phyloP scores from a whole-genome alignment of 2,113 vertebrate genomes.

The Calyptomena viridis region DNA sequence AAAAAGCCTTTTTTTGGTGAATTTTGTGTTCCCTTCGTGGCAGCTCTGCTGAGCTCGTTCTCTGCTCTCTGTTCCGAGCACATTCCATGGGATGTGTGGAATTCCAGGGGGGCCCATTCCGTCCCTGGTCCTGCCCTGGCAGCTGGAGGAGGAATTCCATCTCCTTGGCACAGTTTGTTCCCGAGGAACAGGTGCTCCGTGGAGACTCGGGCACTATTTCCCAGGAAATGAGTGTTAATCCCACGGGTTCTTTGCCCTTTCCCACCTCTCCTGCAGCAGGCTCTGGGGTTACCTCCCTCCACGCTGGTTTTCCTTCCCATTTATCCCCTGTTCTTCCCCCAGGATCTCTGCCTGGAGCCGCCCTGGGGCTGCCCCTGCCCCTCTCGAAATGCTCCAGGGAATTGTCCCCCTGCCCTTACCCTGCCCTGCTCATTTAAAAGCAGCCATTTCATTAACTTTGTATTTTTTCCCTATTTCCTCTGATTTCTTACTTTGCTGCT shows the following conservation, averaged over 20 bases:
- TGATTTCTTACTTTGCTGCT: neutral
- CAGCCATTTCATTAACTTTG: neutral
- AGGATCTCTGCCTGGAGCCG: neutral
- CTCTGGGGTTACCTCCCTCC: neutral
- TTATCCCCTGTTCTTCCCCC: neutral
- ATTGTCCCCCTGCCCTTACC: neutral
- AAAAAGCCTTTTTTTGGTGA: neutral
- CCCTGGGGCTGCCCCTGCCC: neutral
- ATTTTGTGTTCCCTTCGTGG: neutral
- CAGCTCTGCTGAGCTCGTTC: fast-evolving
- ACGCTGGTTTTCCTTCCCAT: neutral
- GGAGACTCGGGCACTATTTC: fast-evolving
- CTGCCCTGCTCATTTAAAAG: neutral
- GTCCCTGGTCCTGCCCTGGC: neutral
- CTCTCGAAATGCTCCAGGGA: neutral
- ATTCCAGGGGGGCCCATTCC: neutral
- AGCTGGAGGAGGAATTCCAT: neutral
- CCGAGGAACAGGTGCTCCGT: fast-evolving
- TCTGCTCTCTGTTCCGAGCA: neutral
- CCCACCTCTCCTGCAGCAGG: neutral
- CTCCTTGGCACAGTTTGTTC: neutral
- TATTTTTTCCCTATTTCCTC: neutral
- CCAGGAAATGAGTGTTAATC: neutral
- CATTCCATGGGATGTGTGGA: fast-evolving
- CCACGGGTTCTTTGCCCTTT: neutral